Evolutionary conservation across 1,140 invertebrate species (phyloP).

Genomic region (Acromyrmex heyeri): DNA sequence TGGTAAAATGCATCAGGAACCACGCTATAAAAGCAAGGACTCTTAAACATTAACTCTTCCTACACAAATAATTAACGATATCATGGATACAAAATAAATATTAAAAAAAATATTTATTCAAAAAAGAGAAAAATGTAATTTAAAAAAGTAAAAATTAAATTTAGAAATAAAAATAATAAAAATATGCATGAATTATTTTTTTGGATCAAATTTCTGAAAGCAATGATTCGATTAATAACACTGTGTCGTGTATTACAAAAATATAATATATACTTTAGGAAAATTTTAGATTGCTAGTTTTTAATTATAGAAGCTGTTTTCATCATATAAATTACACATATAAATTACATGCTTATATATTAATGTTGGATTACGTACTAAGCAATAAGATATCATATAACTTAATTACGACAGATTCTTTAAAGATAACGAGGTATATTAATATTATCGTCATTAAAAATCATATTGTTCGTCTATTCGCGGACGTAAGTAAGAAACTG

Average conservation of each 20-base stretch:
- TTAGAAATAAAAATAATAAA: neutral
- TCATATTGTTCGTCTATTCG: slow-evolving; percentile 37
- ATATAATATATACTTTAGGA: neutral
- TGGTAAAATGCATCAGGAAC: slow-evolving; percentile 24
- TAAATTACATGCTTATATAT: slow-evolving; percentile 4
- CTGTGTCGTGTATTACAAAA: neutral
- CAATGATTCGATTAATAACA: neutral
- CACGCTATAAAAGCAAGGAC: neutral
- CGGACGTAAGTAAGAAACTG: slow-evolving; percentile 5
- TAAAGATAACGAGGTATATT: slow-evolving; percentile 39
- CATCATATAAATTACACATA: no score
- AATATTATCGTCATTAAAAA: slow-evolving; percentile 29
- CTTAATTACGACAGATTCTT: slow-evolving; percentile 44
- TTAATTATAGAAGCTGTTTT: neutral
- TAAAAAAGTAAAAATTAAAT: neutral
- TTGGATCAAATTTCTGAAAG: neutral
- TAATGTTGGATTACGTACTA: slow-evolving; percentile 20
- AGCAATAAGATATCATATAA: slow-evolving; percentile 35
- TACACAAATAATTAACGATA: neutral
- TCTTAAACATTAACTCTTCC: neutral
- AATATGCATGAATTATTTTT: neutral
- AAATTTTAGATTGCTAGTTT: neutral
- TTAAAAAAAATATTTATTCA: no score
- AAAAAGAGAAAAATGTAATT: neutral
- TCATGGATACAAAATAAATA: neutral